Base-by-base conservation (phyloP, 2,888 invertebrate genomes). In the Apotomis betuletana region DNA sequence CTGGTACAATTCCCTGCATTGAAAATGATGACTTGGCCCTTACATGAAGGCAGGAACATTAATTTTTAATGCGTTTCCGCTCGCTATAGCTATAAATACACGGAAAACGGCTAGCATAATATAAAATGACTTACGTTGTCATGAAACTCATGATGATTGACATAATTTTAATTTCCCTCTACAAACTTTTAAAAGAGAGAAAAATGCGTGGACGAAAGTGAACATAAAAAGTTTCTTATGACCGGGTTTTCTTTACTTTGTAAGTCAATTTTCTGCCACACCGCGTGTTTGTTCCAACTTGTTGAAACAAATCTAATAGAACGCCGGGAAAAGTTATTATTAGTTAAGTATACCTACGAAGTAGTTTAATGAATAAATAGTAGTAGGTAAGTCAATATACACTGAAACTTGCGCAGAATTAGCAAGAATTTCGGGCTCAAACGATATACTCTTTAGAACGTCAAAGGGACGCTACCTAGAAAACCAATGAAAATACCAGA, bases 401-500 rank as follows among this genome's bases (percentile, higher is more conserved):
- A 15, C 15, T 15, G 15, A 15, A 15, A 27, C 27, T 27, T 27
- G 27, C 27, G 27, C 27, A 2, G 2, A 27, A 27, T 27, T 27
- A 27, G 1, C 2, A 27, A 27, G 27, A 27, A 1, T 27, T 27
- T 27, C 2, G 27, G 27, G 2, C 27, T 27, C 27, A 27, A 27
- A 27, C 27, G 27, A 2, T 2, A 27, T 41, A 41, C 41, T 49
- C 12, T 49, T 49, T 9, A 49, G 9, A 10, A 49, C 49, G 49
- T 49, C 10, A 10, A 49, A 3, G 9, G 3, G 9, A 49, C 9
- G 44, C 36, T n/a, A 65, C 44, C 46, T 36, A 65, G n/a, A 65
- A 46, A 65, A 57, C 44, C 12, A n/a, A 44, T 64, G 55, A 65
- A n/a, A 41, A 2, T 44, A 65, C n/a, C 65, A 65, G 65, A 65